phyloP scores from a whole-genome alignment of 2,888 invertebrate species.

The Leptinotarsa rubiginosa region DNA sequence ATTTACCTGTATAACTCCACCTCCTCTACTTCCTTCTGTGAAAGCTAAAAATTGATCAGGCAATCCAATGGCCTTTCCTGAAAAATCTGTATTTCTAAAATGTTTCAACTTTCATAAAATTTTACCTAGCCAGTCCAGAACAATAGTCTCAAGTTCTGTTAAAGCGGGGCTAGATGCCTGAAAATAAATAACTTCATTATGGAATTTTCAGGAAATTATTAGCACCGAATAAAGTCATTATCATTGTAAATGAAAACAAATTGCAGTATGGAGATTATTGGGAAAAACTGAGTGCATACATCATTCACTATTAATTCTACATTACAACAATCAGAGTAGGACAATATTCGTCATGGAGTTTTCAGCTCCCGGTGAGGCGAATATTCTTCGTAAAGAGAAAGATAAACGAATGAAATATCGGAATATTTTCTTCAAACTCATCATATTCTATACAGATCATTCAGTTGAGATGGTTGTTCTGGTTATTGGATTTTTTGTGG shows the following conservation, averaged over 20 bases:
- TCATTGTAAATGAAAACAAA: not conserved
- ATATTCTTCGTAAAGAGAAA: no score
- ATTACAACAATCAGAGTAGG: no score
- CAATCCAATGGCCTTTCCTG: conserved; percentile 90
- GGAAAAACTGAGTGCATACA: no score
- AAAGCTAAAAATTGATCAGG: conserved; percentile 89
- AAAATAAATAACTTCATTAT: conserved; percentile 41
- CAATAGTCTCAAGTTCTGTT: conserved; percentile 93
- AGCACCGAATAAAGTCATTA: no score
- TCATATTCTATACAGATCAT: no score
- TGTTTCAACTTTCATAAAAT: not conserved
- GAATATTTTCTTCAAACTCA: no score
- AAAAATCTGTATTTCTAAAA: conserved; percentile 30
- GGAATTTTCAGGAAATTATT: not conserved
- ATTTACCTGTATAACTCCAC: conserved; percentile 93
- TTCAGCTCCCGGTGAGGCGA: no score
- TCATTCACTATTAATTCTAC: no score
- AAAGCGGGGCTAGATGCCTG: conserved; percentile 88
- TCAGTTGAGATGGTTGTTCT: no score
- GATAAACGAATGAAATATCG: no score
- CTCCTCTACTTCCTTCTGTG: conserved; percentile 87
- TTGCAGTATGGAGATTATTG: not conserved
- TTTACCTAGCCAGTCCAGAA: conserved; percentile 93
- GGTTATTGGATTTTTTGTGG: no score
- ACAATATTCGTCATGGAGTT: no score